A percentile compares a stretch with the other conserved stretches of the same genome.
Evolutionary conservation across 2,797 vertebrate species (phyloP).

Genomic region (Thripadectes ignobilis): DNA sequence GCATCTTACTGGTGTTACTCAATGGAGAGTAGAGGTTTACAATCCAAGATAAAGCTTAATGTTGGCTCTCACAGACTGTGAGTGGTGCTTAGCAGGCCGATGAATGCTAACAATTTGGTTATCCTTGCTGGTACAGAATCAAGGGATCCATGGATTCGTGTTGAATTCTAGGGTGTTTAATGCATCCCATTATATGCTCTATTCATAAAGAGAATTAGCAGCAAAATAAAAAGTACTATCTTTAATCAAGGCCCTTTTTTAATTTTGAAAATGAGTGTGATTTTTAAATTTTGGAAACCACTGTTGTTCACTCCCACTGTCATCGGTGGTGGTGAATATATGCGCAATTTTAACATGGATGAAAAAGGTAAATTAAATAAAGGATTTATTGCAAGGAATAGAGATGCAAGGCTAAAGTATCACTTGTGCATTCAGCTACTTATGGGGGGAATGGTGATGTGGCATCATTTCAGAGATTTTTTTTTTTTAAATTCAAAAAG

Average conservation of each 20-base stretch:
- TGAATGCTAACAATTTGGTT: background rate
- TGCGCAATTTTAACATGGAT: background rate
- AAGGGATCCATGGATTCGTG: background rate
- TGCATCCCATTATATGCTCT: background rate
- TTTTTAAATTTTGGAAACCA: background rate
- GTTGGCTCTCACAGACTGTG: accelerated
- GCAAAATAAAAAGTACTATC: background rate
- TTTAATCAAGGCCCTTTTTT: background rate
- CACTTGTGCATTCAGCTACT: background rate
- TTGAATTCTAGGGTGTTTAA: background rate
- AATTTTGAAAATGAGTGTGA: background rate
- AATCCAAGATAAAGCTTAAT: background rate
- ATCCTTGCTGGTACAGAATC: background rate
- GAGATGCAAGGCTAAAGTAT: background rate
- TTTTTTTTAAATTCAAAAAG: background rate
- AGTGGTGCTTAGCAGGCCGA: accelerated
- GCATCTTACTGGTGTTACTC: background rate
- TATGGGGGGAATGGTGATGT: background rate
- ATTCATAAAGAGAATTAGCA: background rate
- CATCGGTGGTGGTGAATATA: background rate
- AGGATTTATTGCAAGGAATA: background rate
- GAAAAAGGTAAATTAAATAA: background rate
- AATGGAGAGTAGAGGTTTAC: background rate
- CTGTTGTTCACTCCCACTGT: background rate
- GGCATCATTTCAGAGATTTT: background rate